These are phyloP conservation scores for Paguma larvata DNA, from an alignment of 2,797 vertebrate genomes.

Conservation along the genomic window DNA sequence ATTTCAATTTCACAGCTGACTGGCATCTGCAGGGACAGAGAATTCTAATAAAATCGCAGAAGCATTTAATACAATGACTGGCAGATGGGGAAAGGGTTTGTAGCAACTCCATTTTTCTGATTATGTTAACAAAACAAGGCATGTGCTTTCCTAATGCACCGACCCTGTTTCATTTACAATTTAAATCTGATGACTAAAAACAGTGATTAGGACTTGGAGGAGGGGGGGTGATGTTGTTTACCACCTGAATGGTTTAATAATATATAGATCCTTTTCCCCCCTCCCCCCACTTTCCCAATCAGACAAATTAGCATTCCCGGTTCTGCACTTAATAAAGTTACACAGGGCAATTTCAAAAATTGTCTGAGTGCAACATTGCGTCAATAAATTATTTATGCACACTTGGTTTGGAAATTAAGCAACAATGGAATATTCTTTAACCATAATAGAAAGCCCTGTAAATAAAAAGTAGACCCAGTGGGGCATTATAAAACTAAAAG, in stretches of 20 bases:
- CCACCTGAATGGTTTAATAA: slow-evolving; percentile 83
- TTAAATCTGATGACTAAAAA: slow-evolving; percentile 87
- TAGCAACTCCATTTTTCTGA: slow-evolving; percentile 89
- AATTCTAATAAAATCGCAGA: slow-evolving; percentile 90
- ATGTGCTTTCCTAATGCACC: slow-evolving; percentile 85
- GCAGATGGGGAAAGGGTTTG: slow-evolving; percentile 88
- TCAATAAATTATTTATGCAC: slow-evolving; percentile 83
- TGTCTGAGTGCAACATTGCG: slow-evolving; percentile 73
- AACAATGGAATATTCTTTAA: slow-evolving; percentile 64
- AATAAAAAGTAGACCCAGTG: slow-evolving; percentile 57
- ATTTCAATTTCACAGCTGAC: slow-evolving; percentile 93
- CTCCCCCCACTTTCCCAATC: slow-evolving; percentile 55
- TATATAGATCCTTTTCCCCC: slow-evolving; percentile 42
- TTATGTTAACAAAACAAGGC: slow-evolving; percentile 90
- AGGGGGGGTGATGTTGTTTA: slow-evolving; percentile 63
- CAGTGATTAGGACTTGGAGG: slow-evolving; percentile 79
- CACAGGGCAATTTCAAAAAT: slow-evolving; percentile 75
- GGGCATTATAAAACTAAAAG: background rate
- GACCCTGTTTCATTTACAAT: slow-evolving; percentile 86
- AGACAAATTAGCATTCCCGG: slow-evolving; percentile 79
- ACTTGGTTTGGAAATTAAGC: slow-evolving; percentile 84
- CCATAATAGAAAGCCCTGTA: slow-evolving; percentile 72
- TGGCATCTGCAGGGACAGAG: slow-evolving; percentile 89
- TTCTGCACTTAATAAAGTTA: slow-evolving; percentile 84
- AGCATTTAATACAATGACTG: slow-evolving; percentile 90